Conservation (phyloP, 2,113 vertebrate genomes). For the western clawed frog (Xenopus tropicalis) region UCB_Xtro_10.0 CM004448.2:41981501-41982000, state of each 20-base stretch:
- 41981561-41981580: slow-evolving; percentile 71
- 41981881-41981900: slow-evolving; percentile 85
- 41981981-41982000: slow-evolving; percentile 79
- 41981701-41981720: slow-evolving; percentile 58
- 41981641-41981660: slow-evolving; percentile 75
- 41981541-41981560: slow-evolving; percentile 84
- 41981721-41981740: slow-evolving; percentile 53
- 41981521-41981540: slow-evolving; percentile 71
- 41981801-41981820: slow-evolving; percentile 64
- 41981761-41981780: slow-evolving; percentile 52
- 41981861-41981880: slow-evolving; percentile 75
- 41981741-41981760: slow-evolving; percentile 47
- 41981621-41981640: slow-evolving; percentile 81
- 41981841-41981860: slow-evolving; percentile 77
- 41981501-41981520: slow-evolving; percentile 81
- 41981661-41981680: slow-evolving; percentile 76
- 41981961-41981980: slow-evolving; percentile 86
- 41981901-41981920: slow-evolving; percentile 81
- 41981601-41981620: slow-evolving; percentile 81
- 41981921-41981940: slow-evolving; percentile 86
- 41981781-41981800: slow-evolving; percentile 62
- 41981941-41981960: slow-evolving; percentile 84
- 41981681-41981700: slow-evolving; percentile 48
- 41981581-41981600: slow-evolving; percentile 78
- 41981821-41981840: slow-evolving; percentile 79